Conservation (phyloP, 2,113 vertebrate species). For the Poeciliopsis retropinna region DNA sequence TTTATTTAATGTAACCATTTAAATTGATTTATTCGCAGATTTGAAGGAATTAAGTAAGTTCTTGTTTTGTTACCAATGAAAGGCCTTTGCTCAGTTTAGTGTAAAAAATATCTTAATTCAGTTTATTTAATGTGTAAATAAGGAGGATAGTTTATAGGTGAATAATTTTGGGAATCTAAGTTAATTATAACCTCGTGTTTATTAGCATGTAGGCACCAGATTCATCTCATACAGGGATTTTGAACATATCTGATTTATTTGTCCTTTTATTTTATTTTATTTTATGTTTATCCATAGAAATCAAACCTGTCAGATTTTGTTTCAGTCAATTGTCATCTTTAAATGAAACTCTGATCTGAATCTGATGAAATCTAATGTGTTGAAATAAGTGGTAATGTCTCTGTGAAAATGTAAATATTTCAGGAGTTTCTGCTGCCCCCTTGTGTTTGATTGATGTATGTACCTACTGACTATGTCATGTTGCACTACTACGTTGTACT, state of each 20-base stretch:
- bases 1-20: neutral
- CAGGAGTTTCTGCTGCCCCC: slow-evolving; percentile 19
- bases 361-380: neutral
- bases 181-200: neutral
- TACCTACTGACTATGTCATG: slow-evolving; percentile 55
- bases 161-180: neutral
- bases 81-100: neutral
- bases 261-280: neutral
- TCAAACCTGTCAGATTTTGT: neutral
- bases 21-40: slow-evolving; percentile 3
- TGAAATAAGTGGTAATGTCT: neutral
- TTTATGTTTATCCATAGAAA: neutral
- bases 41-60: neutral
- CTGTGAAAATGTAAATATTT: slow-evolving; percentile 40
- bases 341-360: neutral
- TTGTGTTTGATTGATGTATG: slow-evolving; percentile 40
- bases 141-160: neutral
- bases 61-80: neutral
- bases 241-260: neutral
- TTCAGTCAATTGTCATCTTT: neutral
- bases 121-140: slow-evolving; percentile 2
- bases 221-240: neutral
- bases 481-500: slow-evolving; percentile 64
- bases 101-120: neutral
- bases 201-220: neutral